Evolutionary conservation across 1,140 invertebrate species (phyloP).

Genomic region (Diploscapter pachys): DNA sequence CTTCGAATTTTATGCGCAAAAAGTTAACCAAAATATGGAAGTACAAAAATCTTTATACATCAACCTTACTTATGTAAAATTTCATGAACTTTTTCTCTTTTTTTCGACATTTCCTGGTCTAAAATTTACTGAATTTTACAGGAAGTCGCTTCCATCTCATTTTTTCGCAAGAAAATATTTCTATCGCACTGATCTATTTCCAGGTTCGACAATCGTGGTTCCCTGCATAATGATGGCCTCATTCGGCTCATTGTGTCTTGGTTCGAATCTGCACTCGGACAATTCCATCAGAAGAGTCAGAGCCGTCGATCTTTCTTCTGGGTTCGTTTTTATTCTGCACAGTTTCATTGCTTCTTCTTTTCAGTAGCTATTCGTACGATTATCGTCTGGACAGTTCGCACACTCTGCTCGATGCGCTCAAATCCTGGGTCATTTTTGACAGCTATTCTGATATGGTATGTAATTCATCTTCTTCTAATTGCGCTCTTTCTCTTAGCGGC

Average conservation of each 20-base stretch:
- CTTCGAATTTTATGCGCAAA: no score
- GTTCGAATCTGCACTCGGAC: background rate
- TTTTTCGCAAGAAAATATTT: background rate
- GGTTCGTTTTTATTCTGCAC: no score
- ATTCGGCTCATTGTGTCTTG: slow-evolving; percentile 23
- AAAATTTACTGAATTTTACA: background rate
- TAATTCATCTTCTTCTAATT: background rate
- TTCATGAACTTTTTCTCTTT: slow-evolving; percentile 41
- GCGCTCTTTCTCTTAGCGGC: no score
- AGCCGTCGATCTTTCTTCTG: no score
- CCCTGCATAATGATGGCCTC: slow-evolving; percentile 35
- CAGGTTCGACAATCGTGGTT: slow-evolving; percentile 35
- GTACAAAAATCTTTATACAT: no score
- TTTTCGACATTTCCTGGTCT: slow-evolving; percentile 1
- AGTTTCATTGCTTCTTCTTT: no score
- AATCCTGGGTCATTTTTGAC: slow-evolving; percentile 20
- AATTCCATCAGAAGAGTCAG: no score
- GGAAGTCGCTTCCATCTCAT: background rate
- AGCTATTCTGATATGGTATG: slow-evolving; percentile 18
- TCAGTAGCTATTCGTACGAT: no score
- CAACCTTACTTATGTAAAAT: slow-evolving; percentile 11
- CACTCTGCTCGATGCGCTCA: background rate
- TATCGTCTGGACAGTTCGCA: background rate
- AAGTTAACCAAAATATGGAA: no score
- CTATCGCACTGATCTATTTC: slow-evolving; percentile 7